Evolutionary conservation across 2,797 vertebrate genomes (phyloP).

Genomic region (Nothura maculosa): DNA sequence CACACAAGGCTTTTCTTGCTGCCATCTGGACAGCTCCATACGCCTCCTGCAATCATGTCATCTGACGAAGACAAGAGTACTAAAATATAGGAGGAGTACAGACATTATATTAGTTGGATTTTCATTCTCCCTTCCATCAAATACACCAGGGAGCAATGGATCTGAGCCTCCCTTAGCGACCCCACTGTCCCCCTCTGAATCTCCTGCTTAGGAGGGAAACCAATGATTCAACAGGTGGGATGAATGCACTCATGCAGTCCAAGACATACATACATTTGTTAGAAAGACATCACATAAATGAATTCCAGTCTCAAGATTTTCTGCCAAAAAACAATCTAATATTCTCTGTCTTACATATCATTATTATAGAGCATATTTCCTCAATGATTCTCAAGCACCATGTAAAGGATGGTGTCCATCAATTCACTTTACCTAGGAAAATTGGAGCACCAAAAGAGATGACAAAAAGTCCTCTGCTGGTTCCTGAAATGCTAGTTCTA

Average conservation of each 20-base stretch:
- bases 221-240: slow-evolving; percentile 20
- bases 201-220: neutral
- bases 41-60: neutral
- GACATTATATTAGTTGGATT: neutral
- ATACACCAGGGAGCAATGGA: neutral
- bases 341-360: neutral
- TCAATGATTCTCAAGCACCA: neutral
- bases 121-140: neutral
- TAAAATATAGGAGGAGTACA: neutral
- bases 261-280: neutral
- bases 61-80: neutral
- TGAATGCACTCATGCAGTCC: neutral
- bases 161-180: neutral
- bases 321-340: neutral
- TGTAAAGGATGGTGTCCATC: accelerated
- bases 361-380: accelerated
- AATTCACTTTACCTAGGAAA: neutral
- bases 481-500: neutral
- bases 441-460: neutral
- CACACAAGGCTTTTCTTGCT: neutral
- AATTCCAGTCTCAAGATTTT: neutral
- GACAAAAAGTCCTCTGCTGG: neutral
- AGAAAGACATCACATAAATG: neutral
- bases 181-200: accelerated
- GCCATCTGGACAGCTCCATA: slow-evolving; percentile 16